Base-by-base conservation (phyloP, 2,797 vertebrate species). In the Amphiprion clarkii region DNA sequence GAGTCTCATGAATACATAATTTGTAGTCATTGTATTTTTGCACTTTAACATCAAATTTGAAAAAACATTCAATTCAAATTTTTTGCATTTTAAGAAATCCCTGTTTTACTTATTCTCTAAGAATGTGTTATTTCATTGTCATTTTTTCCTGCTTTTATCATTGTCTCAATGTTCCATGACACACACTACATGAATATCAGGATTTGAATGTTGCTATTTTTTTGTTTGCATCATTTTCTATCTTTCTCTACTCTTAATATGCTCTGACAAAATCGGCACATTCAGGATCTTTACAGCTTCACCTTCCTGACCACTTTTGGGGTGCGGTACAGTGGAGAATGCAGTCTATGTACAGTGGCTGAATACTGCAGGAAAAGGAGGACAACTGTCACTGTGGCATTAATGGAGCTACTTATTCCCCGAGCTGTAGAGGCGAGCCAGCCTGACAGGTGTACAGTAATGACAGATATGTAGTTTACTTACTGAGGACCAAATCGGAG, bases 371-470 rank as follows among this genome's bases (percentile, higher is more conserved):
- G 65, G 56, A 63, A 39, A 17, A 46, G 25, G 23, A 62, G 54
- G 48, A 61, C 76, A 83, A 76, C 56, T 65, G 78, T 71, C 67
- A 51, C 58, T 36, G 61, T 49, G 55, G 21, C 53, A 60, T 74
- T 62, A 69, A 54, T 73, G 39, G 67, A 71, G 46, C 59, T 16
- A 67, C 40, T 68, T 56, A 68, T 54, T 70, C 67, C 31, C 70
- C 19, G 11, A 52, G 65, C 52, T 44, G n/a, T 54, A 66, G 59
- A 40, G 19, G 71, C 10, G 6, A 52, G 48, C 60, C 36, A 17
- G 39, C 13, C 16, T 66, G 76, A 81, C 87, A 89, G 82, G 57
- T 83, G 86, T 23, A 51, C 61, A 42, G 79, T 27, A 40, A 62
- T 68, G 64, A 75, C 66, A 76, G 55, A 86, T 21, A 49, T 57